Base-by-base conservation (phyloP, 64 coral and sea anemone genomes). In the Dendrophyllia cribrosa region DNA sequence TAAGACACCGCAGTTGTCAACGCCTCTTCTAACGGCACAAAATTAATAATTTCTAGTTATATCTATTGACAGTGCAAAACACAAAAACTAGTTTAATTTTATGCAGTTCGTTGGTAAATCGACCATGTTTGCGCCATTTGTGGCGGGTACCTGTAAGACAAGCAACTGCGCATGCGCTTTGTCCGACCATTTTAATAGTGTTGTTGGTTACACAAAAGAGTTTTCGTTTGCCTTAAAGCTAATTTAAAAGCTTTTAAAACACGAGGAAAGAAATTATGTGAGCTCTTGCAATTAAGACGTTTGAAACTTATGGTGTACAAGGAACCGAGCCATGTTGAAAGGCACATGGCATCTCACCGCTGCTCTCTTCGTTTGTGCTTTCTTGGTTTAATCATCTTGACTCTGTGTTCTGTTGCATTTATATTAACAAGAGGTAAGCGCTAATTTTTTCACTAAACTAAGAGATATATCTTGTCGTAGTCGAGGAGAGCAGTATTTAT, bases 401-500 rank as follows among this genome's bases (percentile, higher is more conserved):
- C 83, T 66, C 12, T 74, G 3, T 69, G 72, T 26, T 93, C 82
- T 13, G 72, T 93, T 26, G 65, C 85, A 0, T 76, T 87, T 46
- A 86, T 93, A 9, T 53, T 93, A 63, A 72, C 80, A 20, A 73
- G 85, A 93, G 91, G 91, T 93, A 71, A 92, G 69, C 8, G 55
- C 0, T 66, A 16, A 9, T 20, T n/a, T 46, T 58, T 1, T 59
- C 10, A 6, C 13, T 1, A 34, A n/a, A 2, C 74, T 62, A 16
- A 43, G 13, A n/a, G 9, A 74, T 8, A 59, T 23, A 24, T 34
- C 19, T n/a, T 6, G 44, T 19, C 0, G 4, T 75, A 19, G 14
- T 3, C 17, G 12, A 20, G 13, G 22, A 3, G 20, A 74, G 34
- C 44, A 43, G 72, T 19, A 48, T 75, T 50, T 50, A 24, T 45